Base-by-base conservation (phyloP, 2,888 invertebrate species). In the Ariolimax columbianus region DNA sequence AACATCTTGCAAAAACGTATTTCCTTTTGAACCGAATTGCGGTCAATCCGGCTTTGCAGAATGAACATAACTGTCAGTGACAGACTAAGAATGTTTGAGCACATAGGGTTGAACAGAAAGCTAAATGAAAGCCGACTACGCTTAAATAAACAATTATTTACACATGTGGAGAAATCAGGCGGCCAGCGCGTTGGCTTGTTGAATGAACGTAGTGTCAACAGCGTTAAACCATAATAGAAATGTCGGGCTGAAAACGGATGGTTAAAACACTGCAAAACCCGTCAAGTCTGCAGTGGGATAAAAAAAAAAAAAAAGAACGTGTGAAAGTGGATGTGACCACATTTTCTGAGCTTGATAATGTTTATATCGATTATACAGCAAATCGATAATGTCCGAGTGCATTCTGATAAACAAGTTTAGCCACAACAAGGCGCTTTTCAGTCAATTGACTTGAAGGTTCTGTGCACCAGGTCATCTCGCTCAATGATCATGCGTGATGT, bases 401-500 rank as follows among this genome's bases (percentile, higher is more conserved):
- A 19, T 75, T 33, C 47, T 51, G 33, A 30, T 75, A 75, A 75
- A 51, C 43, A 30, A 30, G 17, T 75, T 75, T 75, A 75, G 30
- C 30, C 0, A 26, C 11, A 14, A 33, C 75, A 51, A 75, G 75
- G 51, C n/a, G 75, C 75, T 75, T 51, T 47, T 51, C 75, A 51
- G 75, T 14, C n/a, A 75, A 75, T 75, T 51, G 75, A 75, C 47
- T 75, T 43, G 30, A 47, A 75, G 47, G n/a, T 47, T 75, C 40
- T 51, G 47, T 51, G 75, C 75, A 75, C 75, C 51, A 30, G 43
- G 75, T 75, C 51, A 51, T 75, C 43, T 51, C 47, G 47, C 75
- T 75, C 51, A 51, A 51, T 47, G 75, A 75, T 51, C 43, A n/a
- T 47, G 73, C 43, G n/a, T n/a, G n/a, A n/a, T n/a, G n/a, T n/a